These are phyloP conservation scores for Acipenser ruthenus DNA, from an alignment of 2,797 vertebrate species.

Conservation along the genomic window DNA sequence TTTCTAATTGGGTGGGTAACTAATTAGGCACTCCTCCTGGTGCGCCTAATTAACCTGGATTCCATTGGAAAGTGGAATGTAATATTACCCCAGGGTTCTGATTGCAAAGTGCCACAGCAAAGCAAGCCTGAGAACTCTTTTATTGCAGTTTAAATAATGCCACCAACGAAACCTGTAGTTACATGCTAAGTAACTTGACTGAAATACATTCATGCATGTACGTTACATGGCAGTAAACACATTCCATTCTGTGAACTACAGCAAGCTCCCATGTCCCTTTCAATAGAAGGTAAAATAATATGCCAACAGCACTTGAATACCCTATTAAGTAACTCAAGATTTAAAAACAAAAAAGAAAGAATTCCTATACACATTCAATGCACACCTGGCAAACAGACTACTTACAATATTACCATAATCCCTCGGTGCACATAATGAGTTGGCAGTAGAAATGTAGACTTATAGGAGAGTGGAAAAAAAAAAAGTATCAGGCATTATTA, in stretches of 20 bases:
- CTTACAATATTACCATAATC: too few species aligned
- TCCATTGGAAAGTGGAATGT: too few species aligned
- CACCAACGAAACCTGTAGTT: too few species aligned
- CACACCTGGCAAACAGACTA: background rate
- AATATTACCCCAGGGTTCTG: too few species aligned
- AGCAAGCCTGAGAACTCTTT: too few species aligned
- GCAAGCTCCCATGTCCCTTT: background rate
- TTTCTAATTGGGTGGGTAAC: too few species aligned
- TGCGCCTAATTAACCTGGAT: too few species aligned
- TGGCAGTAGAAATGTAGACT: too few species aligned
- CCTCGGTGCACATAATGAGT: too few species aligned
- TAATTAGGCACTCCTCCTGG: too few species aligned
- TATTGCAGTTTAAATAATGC: too few species aligned
- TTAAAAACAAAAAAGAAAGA: background rate
- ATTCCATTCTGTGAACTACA: background rate
- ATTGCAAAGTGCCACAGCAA: too few species aligned
- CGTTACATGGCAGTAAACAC: background rate
- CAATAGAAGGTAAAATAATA: background rate
- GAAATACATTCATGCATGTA: background rate
- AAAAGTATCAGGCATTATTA: background rate
- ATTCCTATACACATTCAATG: background rate
- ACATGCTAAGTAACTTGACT: background rate
- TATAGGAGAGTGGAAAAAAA: background rate
- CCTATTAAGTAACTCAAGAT: background rate
- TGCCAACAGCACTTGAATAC: background rate